Evolutionary conservation across 2,888 invertebrate species (phyloP), one percentile per base, ranked within the genome.

Genomic region (Epistrophella euchroma): DNA sequence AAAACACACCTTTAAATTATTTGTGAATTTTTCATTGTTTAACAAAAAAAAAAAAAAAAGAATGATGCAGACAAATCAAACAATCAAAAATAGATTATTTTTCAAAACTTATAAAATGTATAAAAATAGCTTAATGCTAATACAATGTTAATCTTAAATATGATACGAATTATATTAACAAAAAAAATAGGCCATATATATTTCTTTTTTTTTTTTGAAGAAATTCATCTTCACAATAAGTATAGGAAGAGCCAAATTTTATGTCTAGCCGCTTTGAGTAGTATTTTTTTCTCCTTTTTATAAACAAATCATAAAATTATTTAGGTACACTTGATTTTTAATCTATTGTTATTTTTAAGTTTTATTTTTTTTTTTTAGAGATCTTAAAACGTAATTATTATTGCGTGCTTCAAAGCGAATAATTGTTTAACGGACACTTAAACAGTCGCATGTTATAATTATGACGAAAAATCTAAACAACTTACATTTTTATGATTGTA

Each of bases 231-330:
- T 28, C 4, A 28, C 5, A 62, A 6, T 1, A 45, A 13, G 25
- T 25, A 45, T 40, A 45, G 28, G 5, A 17, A 43, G 43, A 28
- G 22, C n/a, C 19, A 11, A 60, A 40, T 37, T 45, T 45, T 28
- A 28, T 45, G 64, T 64, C 40, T 64, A 45, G 64, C 45, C 28
- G 17, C 17, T 64, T 10, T 28, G n/a, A 25, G 17, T 25, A 62
- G 25, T 22, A 15, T n/a, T 62, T 62, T 64, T 25, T 3, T n/a
- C n/a, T 32, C 32, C n/a, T 17, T 28, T 45, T 25, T 17, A 32
- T 64, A 28, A 52, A 52, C 17, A 64, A 45, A 45, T 28, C 28
- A 64, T 64, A 40, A 62, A 43, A 40, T 22, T 11, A 22, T 25
- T 7, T 32, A 2, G n/a, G 0, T 11, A 45, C 17, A 17, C 28